Evolutionary conservation across 2,113 vertebrate genomes (phyloP).

Genomic region (Chlamydotis undulata): DNA sequence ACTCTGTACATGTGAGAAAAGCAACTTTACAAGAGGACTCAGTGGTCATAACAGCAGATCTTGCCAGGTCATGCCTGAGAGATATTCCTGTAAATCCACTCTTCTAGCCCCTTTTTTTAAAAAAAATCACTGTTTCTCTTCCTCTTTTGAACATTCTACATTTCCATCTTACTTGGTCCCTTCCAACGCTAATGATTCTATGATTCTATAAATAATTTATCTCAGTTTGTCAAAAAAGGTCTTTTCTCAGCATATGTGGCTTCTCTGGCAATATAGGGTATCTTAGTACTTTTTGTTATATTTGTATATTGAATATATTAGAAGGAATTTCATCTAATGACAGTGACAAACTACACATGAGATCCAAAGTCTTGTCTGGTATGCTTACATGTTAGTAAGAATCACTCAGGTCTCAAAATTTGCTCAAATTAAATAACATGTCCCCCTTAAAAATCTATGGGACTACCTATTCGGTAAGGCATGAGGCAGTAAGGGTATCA

Average conservation of each 20-base stretch:
- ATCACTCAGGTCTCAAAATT: neutral
- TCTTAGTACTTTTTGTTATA: neutral
- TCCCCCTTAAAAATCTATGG: neutral
- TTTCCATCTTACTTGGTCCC: neutral
- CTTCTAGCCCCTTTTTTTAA: neutral
- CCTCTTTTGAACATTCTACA: neutral
- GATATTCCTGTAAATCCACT: neutral
- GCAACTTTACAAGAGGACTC: neutral
- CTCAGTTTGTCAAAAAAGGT: neutral
- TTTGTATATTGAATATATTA: neutral
- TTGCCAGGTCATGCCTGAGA: neutral
- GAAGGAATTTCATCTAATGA: neutral
- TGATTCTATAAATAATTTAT: neutral
- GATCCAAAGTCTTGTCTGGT: neutral
- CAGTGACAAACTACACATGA: neutral
- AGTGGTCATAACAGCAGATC: neutral
- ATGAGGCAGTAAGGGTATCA: neutral
- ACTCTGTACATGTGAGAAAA: neutral
- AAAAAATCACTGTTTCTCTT: neutral
- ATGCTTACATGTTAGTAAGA: neutral
- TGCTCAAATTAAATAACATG: neutral
- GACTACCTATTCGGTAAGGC: neutral
- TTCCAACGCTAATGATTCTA: neutral
- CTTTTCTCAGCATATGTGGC: neutral
- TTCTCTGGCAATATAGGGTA: neutral